phyloP scores from a whole-genome alignment of 2,888 invertebrate species.

The Synanthedon tipuliformis region DNA sequence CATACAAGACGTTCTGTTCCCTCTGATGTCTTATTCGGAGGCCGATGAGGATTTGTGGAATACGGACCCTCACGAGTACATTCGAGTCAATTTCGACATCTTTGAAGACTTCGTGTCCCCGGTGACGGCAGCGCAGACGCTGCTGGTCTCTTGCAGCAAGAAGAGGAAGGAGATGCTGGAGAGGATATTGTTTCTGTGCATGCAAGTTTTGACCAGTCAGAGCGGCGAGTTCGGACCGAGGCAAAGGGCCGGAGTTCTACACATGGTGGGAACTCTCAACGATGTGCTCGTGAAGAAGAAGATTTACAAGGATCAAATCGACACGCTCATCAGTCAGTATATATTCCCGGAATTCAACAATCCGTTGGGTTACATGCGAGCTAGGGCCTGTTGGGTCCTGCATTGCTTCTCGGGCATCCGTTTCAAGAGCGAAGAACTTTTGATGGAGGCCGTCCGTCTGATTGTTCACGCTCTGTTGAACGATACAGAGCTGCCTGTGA shows the following conservation, averaged over 20 bases:
- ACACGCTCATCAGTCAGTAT: slow-evolving; percentile 88
- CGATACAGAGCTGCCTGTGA: slow-evolving; percentile 93
- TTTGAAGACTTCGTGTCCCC: slow-evolving; percentile 98
- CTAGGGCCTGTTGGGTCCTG: slow-evolving; percentile 95
- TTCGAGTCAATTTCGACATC: slow-evolving; percentile 95
- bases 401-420: slow-evolving; percentile 90
- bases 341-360: slow-evolving; percentile 94
- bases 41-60: slow-evolving; percentile 97
- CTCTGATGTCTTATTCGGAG: slow-evolving; percentile 94
- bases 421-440: slow-evolving; percentile 84
- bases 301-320: slow-evolving; percentile 92
- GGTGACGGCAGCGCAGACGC: slow-evolving; percentile 91
- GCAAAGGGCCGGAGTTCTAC: slow-evolving; percentile 96
- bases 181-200: slow-evolving; percentile 91
- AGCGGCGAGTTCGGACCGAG: slow-evolving; percentile 56
- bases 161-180: slow-evolving; percentile 96
- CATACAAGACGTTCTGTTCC: slow-evolving; percentile 95
- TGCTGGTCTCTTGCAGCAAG: slow-evolving; percentile 89
- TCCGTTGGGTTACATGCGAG: slow-evolving; percentile 85
- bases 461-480: slow-evolving; percentile 83
- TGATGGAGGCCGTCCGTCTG: slow-evolving; percentile 83
- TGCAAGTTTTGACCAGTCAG: slow-evolving; percentile 74
- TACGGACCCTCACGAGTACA: slow-evolving; percentile 96
- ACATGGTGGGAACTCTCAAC: slow-evolving; percentile 95
- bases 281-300: slow-evolving; percentile 92